A percentile compares a stretch with the other conserved stretches of the same genome.
These are phyloP conservation scores for Gasteruption jaculator DNA, from an alignment of 2,888 invertebrate species.

Conservation along the genomic window DNA sequence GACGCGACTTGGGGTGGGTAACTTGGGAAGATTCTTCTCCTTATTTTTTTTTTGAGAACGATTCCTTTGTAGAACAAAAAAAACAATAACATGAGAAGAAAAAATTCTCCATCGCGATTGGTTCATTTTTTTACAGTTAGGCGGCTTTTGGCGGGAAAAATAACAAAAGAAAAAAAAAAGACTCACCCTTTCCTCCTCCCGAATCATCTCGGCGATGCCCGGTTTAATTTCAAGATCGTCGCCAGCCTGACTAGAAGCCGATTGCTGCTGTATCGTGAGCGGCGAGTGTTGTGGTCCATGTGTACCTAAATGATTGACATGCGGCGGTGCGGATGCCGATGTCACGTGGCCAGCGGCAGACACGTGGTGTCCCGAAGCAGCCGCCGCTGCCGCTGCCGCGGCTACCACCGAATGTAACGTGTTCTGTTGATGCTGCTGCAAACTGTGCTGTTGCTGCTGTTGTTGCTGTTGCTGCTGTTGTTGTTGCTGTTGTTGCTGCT, in stretches of 20 bases:
- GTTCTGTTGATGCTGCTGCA: constrained; percentile 20
- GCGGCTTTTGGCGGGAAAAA: background rate
- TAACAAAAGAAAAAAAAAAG: constrained; percentile 11
- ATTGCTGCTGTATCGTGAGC: constrained; percentile 32
- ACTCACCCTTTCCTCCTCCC: constrained; percentile 95
- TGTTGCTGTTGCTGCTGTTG: constrained; percentile 37
- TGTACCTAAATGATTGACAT: constrained; percentile 42
- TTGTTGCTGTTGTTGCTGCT: constrained; percentile 36
- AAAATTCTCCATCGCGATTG: background rate
- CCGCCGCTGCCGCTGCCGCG: constrained; percentile 22
- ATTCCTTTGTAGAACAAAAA: background rate
- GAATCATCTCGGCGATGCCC: constrained; percentile 93
- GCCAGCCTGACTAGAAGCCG: constrained; percentile 30
- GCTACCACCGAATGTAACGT: constrained; percentile 25
- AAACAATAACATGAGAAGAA: background rate
- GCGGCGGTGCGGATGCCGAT: constrained; percentile 40
- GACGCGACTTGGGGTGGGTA: too few relatives aligned
- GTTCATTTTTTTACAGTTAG: too few relatives aligned
- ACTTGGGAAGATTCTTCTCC: too few relatives aligned
- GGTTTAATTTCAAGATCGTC: constrained; percentile 91
- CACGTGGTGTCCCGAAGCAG: constrained; percentile 42
- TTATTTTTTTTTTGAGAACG: too few relatives aligned
- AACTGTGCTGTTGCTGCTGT: constrained; percentile 33
- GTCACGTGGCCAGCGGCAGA: constrained; percentile 43
- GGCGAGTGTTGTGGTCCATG: constrained; percentile 32